phyloP scores from a whole-genome alignment of 2,888 invertebrate species.

The Drosophila testacea region DNA sequence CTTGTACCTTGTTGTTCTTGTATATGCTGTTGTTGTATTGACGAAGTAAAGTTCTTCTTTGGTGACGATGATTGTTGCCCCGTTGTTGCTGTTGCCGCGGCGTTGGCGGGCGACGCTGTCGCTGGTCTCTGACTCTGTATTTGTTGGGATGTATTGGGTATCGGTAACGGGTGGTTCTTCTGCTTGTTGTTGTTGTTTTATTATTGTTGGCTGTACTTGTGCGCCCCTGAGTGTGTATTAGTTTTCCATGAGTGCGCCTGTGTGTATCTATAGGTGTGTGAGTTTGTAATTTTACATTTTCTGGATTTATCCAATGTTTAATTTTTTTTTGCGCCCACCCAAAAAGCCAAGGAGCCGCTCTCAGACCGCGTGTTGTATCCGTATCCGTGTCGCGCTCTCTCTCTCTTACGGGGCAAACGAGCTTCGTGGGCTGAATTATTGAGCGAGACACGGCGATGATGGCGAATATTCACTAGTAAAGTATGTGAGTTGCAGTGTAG shows the following conservation, averaged over 20 bases:
- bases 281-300: conserved; percentile 75
- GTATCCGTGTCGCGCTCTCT: conserved; percentile 26
- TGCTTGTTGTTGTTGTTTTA: conserved; percentile 40
- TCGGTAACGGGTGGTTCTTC: conserved; percentile 57
- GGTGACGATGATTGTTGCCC: conserved; percentile 74
- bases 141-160: conserved; percentile 48
- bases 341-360: conserved; percentile 59
- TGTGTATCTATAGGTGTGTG: conserved; percentile 50
- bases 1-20: no score
- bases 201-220: conserved; percentile 75
- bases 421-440: conserved; percentile 63
- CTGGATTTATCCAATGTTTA: conserved; percentile 78
- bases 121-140: conserved; percentile 45
- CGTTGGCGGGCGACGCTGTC: conserved; percentile 61
- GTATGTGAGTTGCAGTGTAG: no score
- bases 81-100: conserved; percentile 52
- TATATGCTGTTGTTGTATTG: conserved; percentile 61
- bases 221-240: conserved; percentile 56
- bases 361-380: conserved; percentile 23
- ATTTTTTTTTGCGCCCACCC: conserved; percentile 69
- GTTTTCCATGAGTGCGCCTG: conserved; percentile 61
- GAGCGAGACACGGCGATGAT: conserved; percentile 52
- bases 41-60: conserved; percentile 76
- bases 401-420: conserved; percentile 51
- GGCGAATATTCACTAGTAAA: conserved; percentile 1